Conservation (phyloP, 2,888 invertebrate genomes). For the Dynastes tityus region DNA sequence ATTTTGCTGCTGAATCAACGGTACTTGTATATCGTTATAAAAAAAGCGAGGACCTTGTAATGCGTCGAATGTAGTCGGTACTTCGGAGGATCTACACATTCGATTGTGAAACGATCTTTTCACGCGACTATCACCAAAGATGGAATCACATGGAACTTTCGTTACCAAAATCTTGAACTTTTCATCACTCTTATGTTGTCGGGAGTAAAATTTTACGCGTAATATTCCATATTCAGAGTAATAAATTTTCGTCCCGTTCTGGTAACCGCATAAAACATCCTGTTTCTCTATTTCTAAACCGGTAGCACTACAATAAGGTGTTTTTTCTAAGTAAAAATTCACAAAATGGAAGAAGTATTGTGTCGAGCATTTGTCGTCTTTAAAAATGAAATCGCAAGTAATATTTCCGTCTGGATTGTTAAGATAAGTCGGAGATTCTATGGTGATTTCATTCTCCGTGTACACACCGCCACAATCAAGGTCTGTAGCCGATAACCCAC, state of each 20-base stretch:
- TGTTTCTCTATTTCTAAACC: slow-evolving; percentile 71
- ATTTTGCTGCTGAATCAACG: slow-evolving; percentile 24
- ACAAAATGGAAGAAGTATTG: slow-evolving; percentile 74
- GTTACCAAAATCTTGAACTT: slow-evolving; percentile 73
- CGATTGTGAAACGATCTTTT: slow-evolving; percentile 6
- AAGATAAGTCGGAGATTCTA: slow-evolving; percentile 74
- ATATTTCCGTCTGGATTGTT: slow-evolving; percentile 68
- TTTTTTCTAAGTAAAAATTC: slow-evolving; percentile 72
- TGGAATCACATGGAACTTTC: slow-evolving; percentile 11
- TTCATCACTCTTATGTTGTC: slow-evolving; percentile 62
- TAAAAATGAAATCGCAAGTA: slow-evolving; percentile 72
- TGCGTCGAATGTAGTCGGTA: background rate
- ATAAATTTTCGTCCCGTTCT: slow-evolving; percentile 71
- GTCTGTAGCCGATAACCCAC: slow-evolving; percentile 6
- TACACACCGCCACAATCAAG: slow-evolving; percentile 68
- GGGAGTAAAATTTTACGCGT: slow-evolving; percentile 70
- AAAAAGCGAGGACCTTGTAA: background rate
- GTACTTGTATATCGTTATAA: background rate
- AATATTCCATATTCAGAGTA: slow-evolving; percentile 70
- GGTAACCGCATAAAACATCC: slow-evolving; percentile 72
- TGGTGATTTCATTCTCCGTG: slow-evolving; percentile 70
- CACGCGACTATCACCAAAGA: background rate
- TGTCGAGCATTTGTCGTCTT: slow-evolving; percentile 72
- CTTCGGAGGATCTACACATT: slow-evolving; percentile 10
- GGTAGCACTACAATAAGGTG: slow-evolving; percentile 72